Evolutionary conservation across 2,888 invertebrate species (phyloP).

Genomic region (Pachycephus smyrnensis): DNA sequence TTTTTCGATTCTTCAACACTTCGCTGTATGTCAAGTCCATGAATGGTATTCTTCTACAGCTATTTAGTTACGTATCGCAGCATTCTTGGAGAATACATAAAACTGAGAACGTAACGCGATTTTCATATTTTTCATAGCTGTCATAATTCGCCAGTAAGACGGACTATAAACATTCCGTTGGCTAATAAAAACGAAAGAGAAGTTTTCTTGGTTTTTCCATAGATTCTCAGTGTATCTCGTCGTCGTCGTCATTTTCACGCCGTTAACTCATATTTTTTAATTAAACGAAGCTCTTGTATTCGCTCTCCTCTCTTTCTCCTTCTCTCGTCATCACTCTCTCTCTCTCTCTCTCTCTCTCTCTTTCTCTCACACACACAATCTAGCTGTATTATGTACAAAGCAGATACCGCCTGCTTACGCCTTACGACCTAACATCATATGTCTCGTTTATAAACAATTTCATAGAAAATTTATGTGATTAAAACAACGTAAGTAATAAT

Average conservation of each 20-base stretch:
- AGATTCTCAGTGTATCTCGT: neutral
- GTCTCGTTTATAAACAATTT: slow-evolving; percentile 60
- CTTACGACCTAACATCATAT: slow-evolving; percentile 52
- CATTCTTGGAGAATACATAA: neutral
- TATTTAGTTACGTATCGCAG: neutral
- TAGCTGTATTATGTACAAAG: slow-evolving; percentile 21
- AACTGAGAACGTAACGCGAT: neutral
- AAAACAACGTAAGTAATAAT: slow-evolving; percentile 61
- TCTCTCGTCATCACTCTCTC: slow-evolving; percentile 11
- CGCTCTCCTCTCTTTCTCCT: slow-evolving; percentile 1
- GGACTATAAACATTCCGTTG: neutral
- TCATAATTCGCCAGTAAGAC: neutral
- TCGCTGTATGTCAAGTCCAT: neutral
- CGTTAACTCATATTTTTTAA: neutral
- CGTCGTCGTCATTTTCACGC: too few species aligned
- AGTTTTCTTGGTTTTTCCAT: neutral
- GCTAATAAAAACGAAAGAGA: neutral
- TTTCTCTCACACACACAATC: slow-evolving; percentile 15
- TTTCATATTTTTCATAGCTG: neutral
- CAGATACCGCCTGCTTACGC: slow-evolving; percentile 15
- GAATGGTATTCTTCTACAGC: neutral
- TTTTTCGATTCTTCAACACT: neutral
- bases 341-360: neutral
- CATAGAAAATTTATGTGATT: slow-evolving; percentile 64
- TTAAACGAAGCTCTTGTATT: neutral